Conservation (phyloP, 2,888 invertebrate species). For the Heteropelma amictum region DNA sequence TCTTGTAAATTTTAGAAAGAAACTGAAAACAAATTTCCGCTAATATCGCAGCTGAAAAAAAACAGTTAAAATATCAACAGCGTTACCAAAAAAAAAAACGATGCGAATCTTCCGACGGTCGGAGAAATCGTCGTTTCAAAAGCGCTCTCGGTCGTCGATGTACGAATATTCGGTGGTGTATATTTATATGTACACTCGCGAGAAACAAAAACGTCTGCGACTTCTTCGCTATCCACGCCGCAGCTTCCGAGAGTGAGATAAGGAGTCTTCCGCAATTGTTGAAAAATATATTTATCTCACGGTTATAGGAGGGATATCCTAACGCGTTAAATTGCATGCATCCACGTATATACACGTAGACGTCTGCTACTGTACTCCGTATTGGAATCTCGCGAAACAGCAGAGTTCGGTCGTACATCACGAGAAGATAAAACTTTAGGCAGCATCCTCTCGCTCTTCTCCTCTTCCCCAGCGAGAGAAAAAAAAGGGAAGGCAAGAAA, state of each 20-base stretch:
- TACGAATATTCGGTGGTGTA: neutral
- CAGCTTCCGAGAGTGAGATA: constrained; percentile 52
- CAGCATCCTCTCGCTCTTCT: constrained; percentile 49
- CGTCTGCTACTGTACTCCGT: constrained; percentile 41
- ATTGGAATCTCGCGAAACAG: constrained; percentile 57
- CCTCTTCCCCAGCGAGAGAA: constrained; percentile 15
- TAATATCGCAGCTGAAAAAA: constrained; percentile 10
- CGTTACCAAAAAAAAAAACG: neutral
- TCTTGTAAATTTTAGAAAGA: no score
- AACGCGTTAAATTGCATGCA: constrained; percentile 24
- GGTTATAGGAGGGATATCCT: constrained; percentile 57
- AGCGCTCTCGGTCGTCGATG: neutral
- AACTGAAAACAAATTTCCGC: no score
- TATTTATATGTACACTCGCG: constrained; percentile 11
- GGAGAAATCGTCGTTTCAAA: neutral
- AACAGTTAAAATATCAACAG: neutral
- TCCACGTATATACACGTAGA: constrained; percentile 6
- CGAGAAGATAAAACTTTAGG: constrained; percentile 61
- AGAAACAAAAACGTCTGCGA: constrained; percentile 30
- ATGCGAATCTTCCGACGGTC: no score
- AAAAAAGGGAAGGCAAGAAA: constrained; percentile 21
- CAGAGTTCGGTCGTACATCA: constrained; percentile 60
- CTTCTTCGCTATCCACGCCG: constrained; percentile 33
- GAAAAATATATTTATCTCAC: constrained; percentile 57
- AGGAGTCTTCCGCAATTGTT: constrained; percentile 58